Base-by-base conservation (phyloP, 2,113 vertebrate species). In the Stegostoma tigrinum region DNA sequence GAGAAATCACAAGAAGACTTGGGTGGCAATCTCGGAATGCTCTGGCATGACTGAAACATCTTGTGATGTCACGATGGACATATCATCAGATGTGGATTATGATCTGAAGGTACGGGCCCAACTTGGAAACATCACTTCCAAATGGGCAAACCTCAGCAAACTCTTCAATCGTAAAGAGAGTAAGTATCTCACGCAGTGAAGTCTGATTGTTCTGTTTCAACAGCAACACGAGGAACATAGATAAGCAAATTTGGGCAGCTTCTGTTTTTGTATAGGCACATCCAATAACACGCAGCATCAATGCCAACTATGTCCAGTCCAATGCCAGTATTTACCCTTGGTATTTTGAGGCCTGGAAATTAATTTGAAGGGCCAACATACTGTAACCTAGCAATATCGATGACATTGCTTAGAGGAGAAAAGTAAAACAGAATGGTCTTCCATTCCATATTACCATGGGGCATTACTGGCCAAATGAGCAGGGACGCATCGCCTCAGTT, bases 41-140 rank as follows among this genome's bases (percentile, higher is more conserved):
- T 72, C 94, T 12, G 4, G 27, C 45, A 75, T 95, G 67, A 95
- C 67, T 5, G 67, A 52, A 48, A 95, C 38, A 23, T 72, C 45
- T 27, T 95, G 94, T 34, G 68, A 95, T 3, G 4, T 95, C 45
- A 95, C 94, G 8, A 23, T 38, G 52, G 94, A 95, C 12, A 52
- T 95, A 48, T 48, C 68, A 17, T 95, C 94, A 19, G 94, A 95
- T 95, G 94, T 95, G 24, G 94, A 72, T 42, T 95, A 95, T 15
- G 94, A 48, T 34, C 94, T 95, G 42, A 95, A 95, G 27, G 94
- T 95, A 72, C 94, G 66, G 12, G 17, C 94, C 4, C 23, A 95
- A 14, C 42, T 95, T 95, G 94, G 67, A 27, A 95, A 48, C 27
- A 34, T 52, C 42, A 95, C 94, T 95, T 95, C 94, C 45, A 30